phyloP scores from a whole-genome alignment of 2,797 vertebrate genomes.

The Characodon lateralis region DNA sequence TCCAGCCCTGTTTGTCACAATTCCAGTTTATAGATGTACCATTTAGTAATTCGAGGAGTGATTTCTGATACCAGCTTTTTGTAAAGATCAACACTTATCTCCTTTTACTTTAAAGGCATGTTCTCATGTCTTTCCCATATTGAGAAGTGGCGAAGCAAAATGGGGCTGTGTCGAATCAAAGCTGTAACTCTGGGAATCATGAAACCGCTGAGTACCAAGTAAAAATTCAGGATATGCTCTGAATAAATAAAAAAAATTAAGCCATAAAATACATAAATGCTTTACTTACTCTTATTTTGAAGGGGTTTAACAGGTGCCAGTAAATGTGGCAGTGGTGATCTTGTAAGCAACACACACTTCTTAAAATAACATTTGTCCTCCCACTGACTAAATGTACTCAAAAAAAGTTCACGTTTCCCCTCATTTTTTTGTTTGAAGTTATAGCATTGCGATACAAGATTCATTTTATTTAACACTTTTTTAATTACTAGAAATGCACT shows the following conservation, averaged over 20 bases:
- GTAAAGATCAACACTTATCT: background rate
- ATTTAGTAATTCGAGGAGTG: background rate
- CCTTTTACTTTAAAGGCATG: background rate
- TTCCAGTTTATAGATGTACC: background rate
- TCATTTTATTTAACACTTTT: background rate
- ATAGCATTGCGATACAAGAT: background rate
- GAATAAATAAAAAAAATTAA: background rate
- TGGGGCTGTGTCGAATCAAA: background rate
- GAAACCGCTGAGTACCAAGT: background rate
- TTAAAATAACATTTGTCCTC: background rate
- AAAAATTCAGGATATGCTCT: background rate
- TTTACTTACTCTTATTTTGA: background rate
- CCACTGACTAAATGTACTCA: background rate
- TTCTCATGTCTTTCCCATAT: too few species aligned
- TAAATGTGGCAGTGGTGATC: background rate
- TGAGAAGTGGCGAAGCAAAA: background rate
- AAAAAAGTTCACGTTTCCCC: too few species aligned
- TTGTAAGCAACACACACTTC: background rate
- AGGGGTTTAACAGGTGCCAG: background rate
- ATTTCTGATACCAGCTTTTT: background rate
- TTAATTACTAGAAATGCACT: background rate
- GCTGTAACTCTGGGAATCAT: background rate
- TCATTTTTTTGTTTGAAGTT: background rate
- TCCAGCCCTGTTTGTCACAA: background rate
- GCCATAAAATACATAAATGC: background rate